Conservation (phyloP, 2,888 invertebrate genomes). For the Lepidonotus clava region DNA sequence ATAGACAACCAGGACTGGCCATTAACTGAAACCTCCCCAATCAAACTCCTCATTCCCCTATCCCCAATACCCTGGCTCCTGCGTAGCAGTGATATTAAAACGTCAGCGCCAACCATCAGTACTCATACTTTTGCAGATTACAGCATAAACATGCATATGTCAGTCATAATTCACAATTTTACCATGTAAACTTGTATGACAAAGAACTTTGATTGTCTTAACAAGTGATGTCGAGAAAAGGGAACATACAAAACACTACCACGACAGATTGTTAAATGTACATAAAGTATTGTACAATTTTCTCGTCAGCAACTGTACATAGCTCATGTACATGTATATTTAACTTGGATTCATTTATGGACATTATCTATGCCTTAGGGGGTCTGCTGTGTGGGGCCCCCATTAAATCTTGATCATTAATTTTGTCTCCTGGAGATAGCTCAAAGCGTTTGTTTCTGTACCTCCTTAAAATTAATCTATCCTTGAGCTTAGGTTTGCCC, state of each 20-base stretch:
- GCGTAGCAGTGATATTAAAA: conserved; percentile 47
- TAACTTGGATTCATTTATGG: conserved; percentile 50
- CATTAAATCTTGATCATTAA: conserved; percentile 30
- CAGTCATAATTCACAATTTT: conserved; percentile 53
- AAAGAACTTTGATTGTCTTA: conserved; percentile 45
- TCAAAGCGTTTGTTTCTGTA: conserved; percentile 56
- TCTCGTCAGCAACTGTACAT: conserved; percentile 54
- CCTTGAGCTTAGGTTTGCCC: conserved; percentile 43
- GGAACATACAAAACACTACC: conserved; percentile 48
- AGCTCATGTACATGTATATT: conserved; percentile 55
- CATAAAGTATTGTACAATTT: conserved; percentile 56
- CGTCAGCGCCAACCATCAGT: conserved; percentile 44
- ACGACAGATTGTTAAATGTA: conserved; percentile 49
- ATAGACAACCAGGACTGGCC: conserved; percentile 33
- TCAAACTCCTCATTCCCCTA: not conserved
- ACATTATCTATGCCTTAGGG: conserved; percentile 56
- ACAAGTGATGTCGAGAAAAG: conserved; percentile 33
- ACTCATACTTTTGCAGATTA: conserved; percentile 52
- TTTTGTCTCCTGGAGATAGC: conserved; percentile 54
- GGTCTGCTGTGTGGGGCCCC: conserved; percentile 46
- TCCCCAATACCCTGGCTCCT: conserved; percentile 27
- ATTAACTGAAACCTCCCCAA: conserved; percentile 31
- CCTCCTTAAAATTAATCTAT: conserved; percentile 45
- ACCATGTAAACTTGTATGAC: conserved; percentile 50
- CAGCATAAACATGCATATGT: conserved; percentile 52